These are phyloP conservation scores for Dicranocentrus wangi DNA, from an alignment of 2,888 invertebrate genomes.

Conservation along the genomic window DNA sequence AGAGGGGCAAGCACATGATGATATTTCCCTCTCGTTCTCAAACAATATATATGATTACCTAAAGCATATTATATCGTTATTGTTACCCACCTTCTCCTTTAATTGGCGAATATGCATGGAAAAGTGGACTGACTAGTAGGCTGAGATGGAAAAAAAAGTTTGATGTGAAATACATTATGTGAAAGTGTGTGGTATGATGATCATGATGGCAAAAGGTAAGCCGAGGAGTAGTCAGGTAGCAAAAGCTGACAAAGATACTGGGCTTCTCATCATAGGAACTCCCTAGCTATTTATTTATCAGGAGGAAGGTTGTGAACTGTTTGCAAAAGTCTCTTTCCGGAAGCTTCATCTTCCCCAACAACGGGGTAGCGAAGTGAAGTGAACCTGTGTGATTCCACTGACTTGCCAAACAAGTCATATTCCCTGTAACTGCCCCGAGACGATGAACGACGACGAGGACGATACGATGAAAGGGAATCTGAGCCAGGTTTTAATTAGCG, in stretches of 20 bases:
- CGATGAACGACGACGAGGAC: too few species aligned
- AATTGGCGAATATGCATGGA: constrained; percentile 6
- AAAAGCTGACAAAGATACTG: too few species aligned
- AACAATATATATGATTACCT: constrained; percentile 4
- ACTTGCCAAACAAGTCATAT: constrained; percentile 1
- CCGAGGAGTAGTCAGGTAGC: too few species aligned
- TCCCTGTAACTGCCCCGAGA: not conserved
- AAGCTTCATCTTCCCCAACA: constrained; percentile 15
- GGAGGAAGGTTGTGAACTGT: not conserved
- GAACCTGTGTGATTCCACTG: constrained; percentile 1
- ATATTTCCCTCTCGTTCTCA: not conserved
- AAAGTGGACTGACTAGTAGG: constrained; percentile 1
- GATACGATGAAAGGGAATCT: constrained; percentile 27
- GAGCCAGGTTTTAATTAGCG: constrained; percentile 52
- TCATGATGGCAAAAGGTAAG: too few species aligned
- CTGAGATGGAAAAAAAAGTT: constrained; percentile 7
- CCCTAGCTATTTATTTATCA: not conserved
- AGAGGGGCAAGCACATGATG: not conserved
- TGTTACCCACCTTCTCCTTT: not conserved
- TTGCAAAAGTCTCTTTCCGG: constrained; percentile 16
- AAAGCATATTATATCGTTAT: not conserved
- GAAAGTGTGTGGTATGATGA: too few species aligned
- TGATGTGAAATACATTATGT: too few species aligned
- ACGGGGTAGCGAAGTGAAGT: not conserved
- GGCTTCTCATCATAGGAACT: not conserved